Evolutionary conservation across 2,888 invertebrate genomes (phyloP).

Genomic region (Drosophila melanosoma): DNA sequence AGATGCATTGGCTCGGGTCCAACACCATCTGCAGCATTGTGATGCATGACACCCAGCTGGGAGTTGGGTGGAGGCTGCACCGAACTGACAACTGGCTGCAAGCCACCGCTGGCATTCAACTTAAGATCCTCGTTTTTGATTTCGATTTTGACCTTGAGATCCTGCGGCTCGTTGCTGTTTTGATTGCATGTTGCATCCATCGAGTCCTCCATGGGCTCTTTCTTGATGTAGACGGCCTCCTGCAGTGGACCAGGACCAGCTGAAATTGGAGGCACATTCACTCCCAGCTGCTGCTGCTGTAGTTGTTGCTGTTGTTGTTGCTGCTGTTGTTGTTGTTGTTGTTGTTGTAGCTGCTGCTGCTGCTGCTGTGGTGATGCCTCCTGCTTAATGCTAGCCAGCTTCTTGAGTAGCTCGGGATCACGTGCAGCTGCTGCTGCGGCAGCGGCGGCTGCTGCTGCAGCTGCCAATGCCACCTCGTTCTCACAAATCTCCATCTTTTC

Average conservation of each 20-base stretch:
- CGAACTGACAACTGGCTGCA: constrained; percentile 43
- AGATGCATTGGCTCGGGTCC: constrained; percentile 82
- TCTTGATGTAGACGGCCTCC: constrained; percentile 87
- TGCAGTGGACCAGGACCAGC: constrained; percentile 57
- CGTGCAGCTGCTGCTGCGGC: constrained; percentile 63
- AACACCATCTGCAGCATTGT: constrained; percentile 68
- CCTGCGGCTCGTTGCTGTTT: constrained; percentile 88
- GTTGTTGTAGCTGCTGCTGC: constrained; percentile 34
- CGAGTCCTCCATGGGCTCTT: constrained; percentile 85
- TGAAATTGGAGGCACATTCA: constrained; percentile 37
- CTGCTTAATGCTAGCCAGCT: constrained; percentile 85
- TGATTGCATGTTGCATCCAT: constrained; percentile 85
- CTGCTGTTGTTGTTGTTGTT: constrained; percentile 35
- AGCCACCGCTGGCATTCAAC: constrained; percentile 51
- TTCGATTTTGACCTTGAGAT: constrained; percentile 90
- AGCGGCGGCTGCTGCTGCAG: constrained; percentile 47
- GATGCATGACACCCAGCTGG: constrained; percentile 62
- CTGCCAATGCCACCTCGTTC: constrained; percentile 39
- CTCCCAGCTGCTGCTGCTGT: constrained; percentile 39
- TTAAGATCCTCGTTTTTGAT: constrained; percentile 85
- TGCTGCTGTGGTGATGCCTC: constrained; percentile 76
- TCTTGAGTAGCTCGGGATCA: constrained; percentile 84
- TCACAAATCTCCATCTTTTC: constrained; percentile 78
- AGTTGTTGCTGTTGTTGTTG: constrained; percentile 41
- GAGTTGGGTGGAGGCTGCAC: constrained; percentile 46